A percentile compares a stretch with the other conserved stretches of the same genome.
Conservation (phyloP, 2,797 vertebrate species). For the Brachymystax lenok region DNA sequence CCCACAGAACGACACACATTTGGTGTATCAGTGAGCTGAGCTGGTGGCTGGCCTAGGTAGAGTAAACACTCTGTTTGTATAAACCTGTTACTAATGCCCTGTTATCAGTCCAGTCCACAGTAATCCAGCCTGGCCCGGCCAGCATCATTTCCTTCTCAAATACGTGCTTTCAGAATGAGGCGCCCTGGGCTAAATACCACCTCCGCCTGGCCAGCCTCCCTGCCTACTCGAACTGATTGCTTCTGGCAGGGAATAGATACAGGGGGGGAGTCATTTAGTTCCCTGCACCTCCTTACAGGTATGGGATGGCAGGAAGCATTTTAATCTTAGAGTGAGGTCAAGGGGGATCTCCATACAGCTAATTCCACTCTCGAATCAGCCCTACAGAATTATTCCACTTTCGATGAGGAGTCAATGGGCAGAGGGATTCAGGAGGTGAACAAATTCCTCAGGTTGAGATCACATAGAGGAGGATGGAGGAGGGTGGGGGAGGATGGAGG, state of each 20-base stretch:
- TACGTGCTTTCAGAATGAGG: constrained; percentile 17
- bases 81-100: background rate
- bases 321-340: constrained; percentile 62
- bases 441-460: constrained; percentile 26
- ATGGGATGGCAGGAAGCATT: constrained; percentile 52
- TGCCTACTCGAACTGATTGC: constrained; percentile 55
- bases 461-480: background rate
- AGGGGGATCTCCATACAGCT: constrained; percentile 50
- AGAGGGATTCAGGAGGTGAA: constrained; percentile 15
- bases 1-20: background rate
- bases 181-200: constrained; percentile 40
- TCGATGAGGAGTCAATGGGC: constrained; percentile 32
- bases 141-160: constrained; percentile 18
- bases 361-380: constrained; percentile 45
- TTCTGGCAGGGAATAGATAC: constrained; percentile 65
- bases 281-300: constrained; percentile 49
- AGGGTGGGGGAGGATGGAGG: no score
- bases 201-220: constrained; percentile 8
- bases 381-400: constrained; percentile 41
- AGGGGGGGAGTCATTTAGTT: constrained; percentile 51
- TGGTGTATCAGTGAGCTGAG: background rate
- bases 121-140: background rate
- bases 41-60: background rate
- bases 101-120: constrained; percentile 19
- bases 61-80: background rate